phyloP scores from a whole-genome alignment of 53 echinoderm and acorn worm genomes.

The Apostichopus leukothele region DNA sequence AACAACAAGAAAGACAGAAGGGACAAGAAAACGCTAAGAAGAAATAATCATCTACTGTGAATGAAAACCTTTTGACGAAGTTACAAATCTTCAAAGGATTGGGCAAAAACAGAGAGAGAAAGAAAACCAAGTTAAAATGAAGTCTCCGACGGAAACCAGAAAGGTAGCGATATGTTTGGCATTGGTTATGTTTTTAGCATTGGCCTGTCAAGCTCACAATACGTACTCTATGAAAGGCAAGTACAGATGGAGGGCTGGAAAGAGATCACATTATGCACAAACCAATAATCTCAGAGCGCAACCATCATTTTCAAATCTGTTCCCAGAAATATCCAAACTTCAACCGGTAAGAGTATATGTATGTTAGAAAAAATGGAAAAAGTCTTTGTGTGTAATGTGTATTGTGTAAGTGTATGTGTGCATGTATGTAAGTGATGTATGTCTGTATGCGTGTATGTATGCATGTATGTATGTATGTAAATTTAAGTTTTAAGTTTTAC shows the following conservation, averaged over 20 bases:
- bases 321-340: conserved; percentile 31
- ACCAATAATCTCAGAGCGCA: conserved; percentile 3
- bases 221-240: conserved; percentile 48
- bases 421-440: no score
- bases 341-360: neutral
- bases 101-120: neutral
- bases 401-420: no score
- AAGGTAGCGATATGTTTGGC: conserved; percentile 33
- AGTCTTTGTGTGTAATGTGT: no score
- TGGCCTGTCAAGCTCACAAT: conserved; percentile 40
- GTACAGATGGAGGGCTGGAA: conserved; percentile 40
- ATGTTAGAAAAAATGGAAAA: no score
- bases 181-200: conserved; percentile 16
- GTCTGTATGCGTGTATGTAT: no score
- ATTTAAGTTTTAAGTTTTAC: no score
- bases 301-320: conserved; percentile 27
- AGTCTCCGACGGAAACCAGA: conserved; percentile 1
- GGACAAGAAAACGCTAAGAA: neutral
- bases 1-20: neutral
- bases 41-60: neutral
- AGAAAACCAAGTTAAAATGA: neutral
- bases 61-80: neutral
- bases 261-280: conserved; percentile 26
- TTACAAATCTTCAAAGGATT: neutral
- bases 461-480: no score